A percentile compares a stretch with the other conserved stretches of the same genome.
phyloP scores from a whole-genome alignment of 2,797 vertebrate genomes.

The Silurus aristotelis region DNA sequence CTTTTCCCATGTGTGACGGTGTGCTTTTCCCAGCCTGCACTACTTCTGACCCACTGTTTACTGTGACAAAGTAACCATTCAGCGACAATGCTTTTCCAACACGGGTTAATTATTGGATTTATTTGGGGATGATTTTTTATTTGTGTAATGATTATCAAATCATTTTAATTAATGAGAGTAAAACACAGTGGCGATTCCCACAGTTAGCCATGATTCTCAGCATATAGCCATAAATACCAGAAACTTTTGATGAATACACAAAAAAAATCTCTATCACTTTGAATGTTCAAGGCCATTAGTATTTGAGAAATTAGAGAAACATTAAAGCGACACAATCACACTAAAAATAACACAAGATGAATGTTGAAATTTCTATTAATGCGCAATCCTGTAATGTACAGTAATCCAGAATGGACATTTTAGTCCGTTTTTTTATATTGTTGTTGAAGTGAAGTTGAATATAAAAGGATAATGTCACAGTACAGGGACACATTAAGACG shows the following conservation, averaged over 20 bases:
- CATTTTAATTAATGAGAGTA: neutral
- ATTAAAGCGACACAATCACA: neutral
- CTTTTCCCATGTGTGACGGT: conserved; percentile 16
- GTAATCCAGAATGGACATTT: neutral
- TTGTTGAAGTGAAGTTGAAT: neutral
- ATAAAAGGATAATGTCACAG: conserved; percentile 27
- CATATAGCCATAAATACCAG: neutral
- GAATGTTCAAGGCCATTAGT: neutral
- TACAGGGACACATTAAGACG: neutral
- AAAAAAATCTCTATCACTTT: neutral
- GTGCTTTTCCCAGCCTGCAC: conserved; percentile 19
- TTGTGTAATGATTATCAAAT: conserved; percentile 47
- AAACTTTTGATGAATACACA: too few relatives aligned
- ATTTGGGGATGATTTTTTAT: neutral
- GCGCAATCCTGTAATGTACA: too few relatives aligned
- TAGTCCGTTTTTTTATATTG: neutral
- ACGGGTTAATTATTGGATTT: conserved; percentile 14
- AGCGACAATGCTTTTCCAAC: conserved; percentile 13
- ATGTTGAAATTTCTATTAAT: neutral
- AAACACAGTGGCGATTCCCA: conserved; percentile 40
- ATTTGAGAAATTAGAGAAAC: neutral
- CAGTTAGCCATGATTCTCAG: conserved; percentile 31
- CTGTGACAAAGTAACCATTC: conserved; percentile 31
- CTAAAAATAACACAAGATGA: neutral
- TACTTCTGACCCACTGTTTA: conserved; percentile 16